Conservation (phyloP, 2,797 vertebrate genomes). For the Sciaenops ocellatus region DNA sequence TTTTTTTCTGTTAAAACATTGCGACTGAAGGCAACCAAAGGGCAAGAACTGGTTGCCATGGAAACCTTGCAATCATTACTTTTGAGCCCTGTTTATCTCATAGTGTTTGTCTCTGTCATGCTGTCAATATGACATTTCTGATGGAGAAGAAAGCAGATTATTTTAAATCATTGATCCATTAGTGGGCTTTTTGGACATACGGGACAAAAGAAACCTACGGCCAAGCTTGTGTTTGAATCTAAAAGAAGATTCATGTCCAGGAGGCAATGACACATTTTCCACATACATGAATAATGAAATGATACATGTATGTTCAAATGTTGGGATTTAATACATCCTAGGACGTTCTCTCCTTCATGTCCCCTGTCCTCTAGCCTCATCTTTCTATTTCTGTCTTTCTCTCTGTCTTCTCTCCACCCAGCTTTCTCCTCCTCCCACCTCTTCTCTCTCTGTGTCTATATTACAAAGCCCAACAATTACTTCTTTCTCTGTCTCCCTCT, state of each 20-base stretch:
- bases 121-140: background rate
- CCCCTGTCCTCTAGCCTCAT: slow-evolving; percentile 1
- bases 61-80: too few relatives aligned
- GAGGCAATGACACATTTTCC: slow-evolving; percentile 5
- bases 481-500: slow-evolving; percentile 67
- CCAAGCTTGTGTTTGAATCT: slow-evolving; percentile 1
- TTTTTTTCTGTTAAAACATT: too few relatives aligned
- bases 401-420: slow-evolving; percentile 24
- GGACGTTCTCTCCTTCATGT: slow-evolving; percentile 2
- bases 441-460: slow-evolving; percentile 49
- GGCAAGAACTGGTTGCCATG: too few relatives aligned
- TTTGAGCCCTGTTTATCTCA: background rate
- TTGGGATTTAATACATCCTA: background rate
- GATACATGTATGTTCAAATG: background rate
- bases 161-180: background rate
- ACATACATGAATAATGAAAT: background rate
- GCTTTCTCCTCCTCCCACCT: slow-evolving; percentile 52
- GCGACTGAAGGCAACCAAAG: too few relatives aligned
- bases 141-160: background rate
- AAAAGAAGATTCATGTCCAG: slow-evolving; percentile 7
- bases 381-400: slow-evolving; percentile 20
- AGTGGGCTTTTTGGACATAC: too few relatives aligned
- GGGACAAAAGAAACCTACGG: slow-evolving; percentile 11
- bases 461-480: slow-evolving; percentile 71
- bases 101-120: background rate